phyloP scores from a whole-genome alignment of 2,113 vertebrate genomes.

The Colistium nudipinnis region DNA sequence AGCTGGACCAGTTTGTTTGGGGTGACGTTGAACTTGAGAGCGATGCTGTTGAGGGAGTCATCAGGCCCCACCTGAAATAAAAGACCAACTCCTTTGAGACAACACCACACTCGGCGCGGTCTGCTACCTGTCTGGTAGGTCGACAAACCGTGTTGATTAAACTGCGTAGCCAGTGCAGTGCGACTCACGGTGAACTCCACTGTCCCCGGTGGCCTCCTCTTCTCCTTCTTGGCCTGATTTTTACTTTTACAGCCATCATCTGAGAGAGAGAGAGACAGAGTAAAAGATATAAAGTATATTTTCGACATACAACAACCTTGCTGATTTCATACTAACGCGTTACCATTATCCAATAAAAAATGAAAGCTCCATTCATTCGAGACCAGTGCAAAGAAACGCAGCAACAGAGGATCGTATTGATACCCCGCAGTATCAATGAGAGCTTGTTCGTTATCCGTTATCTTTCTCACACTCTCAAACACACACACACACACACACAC shows the following conservation, averaged over 20 bases:
- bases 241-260: conserved; percentile 60
- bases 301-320: no score
- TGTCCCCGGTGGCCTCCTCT: conserved; percentile 78
- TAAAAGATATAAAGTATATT: no score
- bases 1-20: conserved; percentile 96
- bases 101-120: not conserved
- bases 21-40: conserved; percentile 94
- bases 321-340: not conserved
- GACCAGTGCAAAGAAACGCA: not conserved
- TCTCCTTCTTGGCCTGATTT: conserved; percentile 74
- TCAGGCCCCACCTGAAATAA: conserved; percentile 85
- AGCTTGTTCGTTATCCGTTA: no score
- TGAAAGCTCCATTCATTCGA: not conserved
- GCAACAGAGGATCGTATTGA: not conserved
- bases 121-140: not conserved
- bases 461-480: conserved; percentile 16
- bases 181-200: conserved; percentile 80
- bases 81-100: not conserved
- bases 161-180: no score
- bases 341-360: not conserved
- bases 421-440: not conserved
- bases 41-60: conserved; percentile 94
- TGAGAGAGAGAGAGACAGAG: conserved; percentile 32
- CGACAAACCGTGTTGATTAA: not conserved
- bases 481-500: conserved; percentile 9